Conservation (phyloP, 2,888 invertebrate species). For the Thecophora atra region DNA sequence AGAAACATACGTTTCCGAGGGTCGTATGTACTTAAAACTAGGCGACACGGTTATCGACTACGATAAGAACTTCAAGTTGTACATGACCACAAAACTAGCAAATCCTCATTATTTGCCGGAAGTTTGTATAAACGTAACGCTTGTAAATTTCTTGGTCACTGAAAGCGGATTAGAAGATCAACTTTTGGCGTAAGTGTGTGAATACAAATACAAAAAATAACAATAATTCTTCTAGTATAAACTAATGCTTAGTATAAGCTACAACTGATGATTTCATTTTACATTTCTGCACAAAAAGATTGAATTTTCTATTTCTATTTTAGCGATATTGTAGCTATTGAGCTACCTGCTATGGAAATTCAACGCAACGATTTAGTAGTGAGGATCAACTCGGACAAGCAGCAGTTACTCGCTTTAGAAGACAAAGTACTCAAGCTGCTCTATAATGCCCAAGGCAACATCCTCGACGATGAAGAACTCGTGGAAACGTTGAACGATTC, state of each 20-base stretch:
- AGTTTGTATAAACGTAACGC: constrained; percentile 89
- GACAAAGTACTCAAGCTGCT: constrained; percentile 87
- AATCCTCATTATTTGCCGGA: constrained; percentile 96
- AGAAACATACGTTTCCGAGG: constrained; percentile 78
- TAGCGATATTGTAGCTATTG: constrained; percentile 81
- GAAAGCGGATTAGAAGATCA: constrained; percentile 91
- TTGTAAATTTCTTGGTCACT: constrained; percentile 94
- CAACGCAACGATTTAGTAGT: constrained; percentile 84
- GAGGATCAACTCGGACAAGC: constrained; percentile 86
- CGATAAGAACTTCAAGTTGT: constrained; percentile 84
- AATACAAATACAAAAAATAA: too few relatives aligned
- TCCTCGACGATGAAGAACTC: constrained; percentile 92
- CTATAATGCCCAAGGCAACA: constrained; percentile 86
- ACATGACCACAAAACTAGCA: constrained; percentile 89
- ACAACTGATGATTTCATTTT: too few relatives aligned
- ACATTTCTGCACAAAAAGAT: too few relatives aligned
- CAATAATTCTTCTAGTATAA: background rate
- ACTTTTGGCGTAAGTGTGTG: constrained; percentile 78
- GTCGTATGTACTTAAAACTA: constrained; percentile 81
- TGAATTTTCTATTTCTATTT: too few relatives aligned
- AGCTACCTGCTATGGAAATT: constrained; percentile 86
- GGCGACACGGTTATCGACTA: constrained; percentile 93
- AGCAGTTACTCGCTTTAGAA: constrained; percentile 84
- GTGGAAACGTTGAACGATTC: constrained; percentile 76
- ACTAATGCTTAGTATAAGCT: too few relatives aligned